phyloP scores from a whole-genome alignment of 2,113 vertebrate genomes.

The Mugil cephalus region DNA sequence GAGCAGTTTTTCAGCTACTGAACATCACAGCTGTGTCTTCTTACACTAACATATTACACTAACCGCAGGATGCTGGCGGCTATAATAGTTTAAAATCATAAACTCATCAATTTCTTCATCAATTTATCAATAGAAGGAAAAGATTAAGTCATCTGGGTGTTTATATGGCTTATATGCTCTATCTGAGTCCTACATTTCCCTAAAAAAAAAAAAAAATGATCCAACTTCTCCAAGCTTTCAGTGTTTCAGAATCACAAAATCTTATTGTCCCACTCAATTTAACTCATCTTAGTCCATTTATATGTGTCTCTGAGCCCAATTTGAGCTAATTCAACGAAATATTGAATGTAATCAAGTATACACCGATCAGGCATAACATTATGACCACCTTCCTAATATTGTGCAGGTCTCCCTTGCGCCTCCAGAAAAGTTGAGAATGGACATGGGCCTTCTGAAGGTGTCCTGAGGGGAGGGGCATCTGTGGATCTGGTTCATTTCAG shows the following conservation, averaged over 20 bases:
- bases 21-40: too few species aligned
- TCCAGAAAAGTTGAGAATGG: too few species aligned
- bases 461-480: too few species aligned
- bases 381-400: too few species aligned
- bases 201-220: not conserved
- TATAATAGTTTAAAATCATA: not conserved
- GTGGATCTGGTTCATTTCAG: too few species aligned
- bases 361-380: too few species aligned
- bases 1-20: conserved; percentile 1
- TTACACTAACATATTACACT: not conserved
- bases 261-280: too few species aligned
- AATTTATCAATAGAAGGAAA: not conserved
- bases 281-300: too few species aligned
- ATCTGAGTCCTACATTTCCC: not conserved
- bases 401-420: too few species aligned
- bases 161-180: not conserved
- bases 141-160: not conserved
- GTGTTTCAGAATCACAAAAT: not conserved
- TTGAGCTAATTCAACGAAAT: not conserved
- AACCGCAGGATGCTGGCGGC: not conserved
- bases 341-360: not conserved
- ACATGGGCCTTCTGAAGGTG: too few species aligned
- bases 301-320: too few species aligned
- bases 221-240: not conserved
- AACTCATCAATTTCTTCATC: not conserved